Conservation (phyloP, 1,140 invertebrate species). For the Zaprionus vittiger region DNA sequence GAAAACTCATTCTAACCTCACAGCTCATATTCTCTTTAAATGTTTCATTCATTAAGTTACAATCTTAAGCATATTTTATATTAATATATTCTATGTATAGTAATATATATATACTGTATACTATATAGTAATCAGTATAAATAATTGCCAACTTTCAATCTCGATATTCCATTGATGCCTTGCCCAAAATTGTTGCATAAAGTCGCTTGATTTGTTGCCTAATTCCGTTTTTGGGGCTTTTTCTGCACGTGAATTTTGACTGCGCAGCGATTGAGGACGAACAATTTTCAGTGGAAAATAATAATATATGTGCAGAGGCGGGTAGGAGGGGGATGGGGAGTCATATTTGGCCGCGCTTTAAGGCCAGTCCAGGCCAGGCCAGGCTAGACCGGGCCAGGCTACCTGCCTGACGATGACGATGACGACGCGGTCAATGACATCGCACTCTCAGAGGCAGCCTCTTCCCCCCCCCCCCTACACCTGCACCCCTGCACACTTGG, state of each 20-base stretch:
- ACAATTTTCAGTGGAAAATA: neutral
- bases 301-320: neutral
- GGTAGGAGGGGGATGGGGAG: neutral
- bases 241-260: neutral
- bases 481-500: conserved; percentile 25
- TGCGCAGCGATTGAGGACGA: neutral
- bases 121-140: too few species aligned
- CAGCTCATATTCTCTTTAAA: too few species aligned
- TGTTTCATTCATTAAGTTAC: too few species aligned
- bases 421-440: conserved; percentile 69
- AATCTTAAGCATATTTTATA: too few species aligned
- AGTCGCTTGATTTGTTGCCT: neutral
- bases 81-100: too few species aligned
- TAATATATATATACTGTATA: too few species aligned
- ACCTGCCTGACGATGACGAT: neutral
- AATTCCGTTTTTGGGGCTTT: neutral
- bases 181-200: neutral
- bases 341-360: conserved; percentile 4
- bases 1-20: too few species aligned
- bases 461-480: neutral
- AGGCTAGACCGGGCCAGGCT: neutral
- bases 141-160: neutral
- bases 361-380: neutral
- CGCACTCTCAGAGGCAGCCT: conserved; percentile 14
- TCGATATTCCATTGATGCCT: neutral